Evolutionary conservation across 1,140 invertebrate genomes (phyloP).

Genomic region (Paramacrobiotus metropolitanus): DNA sequence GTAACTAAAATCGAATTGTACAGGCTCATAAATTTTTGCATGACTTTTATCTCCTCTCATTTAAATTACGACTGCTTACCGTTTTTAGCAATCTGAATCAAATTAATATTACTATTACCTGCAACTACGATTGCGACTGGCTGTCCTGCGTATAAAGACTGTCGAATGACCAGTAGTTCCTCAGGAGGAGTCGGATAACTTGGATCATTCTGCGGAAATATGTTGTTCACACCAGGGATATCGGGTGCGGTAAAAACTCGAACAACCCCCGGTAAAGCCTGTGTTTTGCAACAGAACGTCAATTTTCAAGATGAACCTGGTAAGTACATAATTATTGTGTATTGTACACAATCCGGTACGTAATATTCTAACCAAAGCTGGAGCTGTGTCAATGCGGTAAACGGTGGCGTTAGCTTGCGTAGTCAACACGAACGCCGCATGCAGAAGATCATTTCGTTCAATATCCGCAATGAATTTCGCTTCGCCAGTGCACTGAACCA

Average conservation of each 20-base stretch:
- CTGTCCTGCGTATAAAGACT: constrained; percentile 31
- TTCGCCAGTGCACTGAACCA: constrained; percentile 42
- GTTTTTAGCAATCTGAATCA: no score
- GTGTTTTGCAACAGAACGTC: no score
- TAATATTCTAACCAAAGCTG: constrained; percentile 38
- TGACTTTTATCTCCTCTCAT: no score
- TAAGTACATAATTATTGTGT: no score
- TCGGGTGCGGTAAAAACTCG: constrained; percentile 44
- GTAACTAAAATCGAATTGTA: no score
- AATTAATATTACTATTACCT: constrained; percentile 2
- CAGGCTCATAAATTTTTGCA: no score
- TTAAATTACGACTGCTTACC: no score
- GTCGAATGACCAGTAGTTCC: constrained; percentile 3
- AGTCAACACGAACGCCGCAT: constrained; percentile 36
- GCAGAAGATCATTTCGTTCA: constrained; percentile 31
- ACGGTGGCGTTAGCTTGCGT: constrained; percentile 30
- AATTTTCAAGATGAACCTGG: no score
- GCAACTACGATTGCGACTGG: constrained; percentile 44
- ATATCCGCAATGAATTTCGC: constrained; percentile 42
- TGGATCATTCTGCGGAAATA: neutral
- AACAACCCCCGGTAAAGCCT: constrained; percentile 36
- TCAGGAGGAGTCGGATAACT: no score
- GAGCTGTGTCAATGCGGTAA: constrained; percentile 28
- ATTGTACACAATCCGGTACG: no score
- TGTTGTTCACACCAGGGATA: constrained; percentile 40